Evolutionary conservation across 2,113 vertebrate species (phyloP), one percentile per base, ranked within the genome.

Genomic region (Cyprinodon brontotheroides): DNA sequence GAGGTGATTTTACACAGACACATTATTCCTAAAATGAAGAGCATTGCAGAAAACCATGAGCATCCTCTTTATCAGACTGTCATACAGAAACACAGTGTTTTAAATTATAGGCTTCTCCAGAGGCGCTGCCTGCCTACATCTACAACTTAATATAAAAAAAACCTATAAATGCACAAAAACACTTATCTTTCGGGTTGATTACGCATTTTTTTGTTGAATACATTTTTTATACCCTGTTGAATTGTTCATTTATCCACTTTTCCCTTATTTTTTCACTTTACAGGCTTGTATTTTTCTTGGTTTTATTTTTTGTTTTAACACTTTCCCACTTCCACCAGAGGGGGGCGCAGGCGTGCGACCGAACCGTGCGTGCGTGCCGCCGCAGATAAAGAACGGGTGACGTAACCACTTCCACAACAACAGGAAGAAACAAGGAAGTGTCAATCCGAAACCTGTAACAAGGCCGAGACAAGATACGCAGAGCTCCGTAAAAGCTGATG

Each of bases 391-490:
- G 63, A 82, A 37, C 84, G 73, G 40, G 61, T 93, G 88, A 93
- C 93, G 94, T 92, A 87, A 89, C 72, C 85, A 77, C 89, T 81
- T 88, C 89, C 91, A 92, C 87, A 93, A 93, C 89, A 92, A 93
- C 92, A 92, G 90, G 91, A 89, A 88, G 88, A 94, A 95, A 95
- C 94, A 94, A 94, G 94, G 94, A 95, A 95, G 93, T 95, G 74
- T 86, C 80, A 79, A 87, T 84, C 80, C 76, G 87, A 83, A 90
- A 90, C 61, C 84, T 66, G 83, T 62, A 71, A 47, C 70, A 83
- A 91, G 86, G 86, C 91, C 89, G 85, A 74, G 82, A 89, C 69
- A 75, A 89, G 59, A 91, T 50, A 83, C 83, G 73, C 77, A 80
- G 81, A 84, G 66, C 81, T 81, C 70, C 67, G 60, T 70, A 74